Evolutionary conservation across 2,888 invertebrate species (phyloP).

Genomic region (Rhingia rostrata): DNA sequence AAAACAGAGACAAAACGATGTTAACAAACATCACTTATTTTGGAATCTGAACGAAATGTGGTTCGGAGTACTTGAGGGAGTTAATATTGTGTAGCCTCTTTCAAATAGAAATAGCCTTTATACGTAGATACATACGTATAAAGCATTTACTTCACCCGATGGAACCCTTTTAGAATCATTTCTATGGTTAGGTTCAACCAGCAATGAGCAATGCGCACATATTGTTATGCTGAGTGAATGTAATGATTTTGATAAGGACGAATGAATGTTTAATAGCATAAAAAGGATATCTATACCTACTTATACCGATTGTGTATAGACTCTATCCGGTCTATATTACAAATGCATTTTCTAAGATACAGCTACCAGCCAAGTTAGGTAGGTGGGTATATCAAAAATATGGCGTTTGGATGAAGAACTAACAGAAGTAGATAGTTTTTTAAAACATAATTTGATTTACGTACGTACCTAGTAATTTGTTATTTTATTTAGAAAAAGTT

Average conservation of each 20-base stretch:
- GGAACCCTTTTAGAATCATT: conserved; percentile 54
- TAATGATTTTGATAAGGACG: conserved; percentile 31
- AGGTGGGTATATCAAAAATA: neutral
- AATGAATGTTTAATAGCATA: conserved; percentile 29
- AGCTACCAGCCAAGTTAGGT: neutral
- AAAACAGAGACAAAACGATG: conserved; percentile 54
- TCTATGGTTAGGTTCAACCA: conserved; percentile 26
- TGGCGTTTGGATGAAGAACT: neutral
- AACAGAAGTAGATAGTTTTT: neutral
- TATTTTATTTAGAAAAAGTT: too few relatives aligned
- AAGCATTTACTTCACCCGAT: conserved; percentile 9
- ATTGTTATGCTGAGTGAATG: conserved; percentile 47
- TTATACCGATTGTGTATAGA: neutral
- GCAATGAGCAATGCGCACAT: conserved; percentile 41
- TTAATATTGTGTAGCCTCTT: conserved; percentile 49
- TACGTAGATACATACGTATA: conserved; percentile 12
- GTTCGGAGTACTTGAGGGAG: conserved; percentile 56
- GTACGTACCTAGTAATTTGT: neutral
- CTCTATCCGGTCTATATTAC: neutral
- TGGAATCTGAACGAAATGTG: conserved; percentile 53
- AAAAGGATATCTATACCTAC: neutral
- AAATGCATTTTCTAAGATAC: neutral
- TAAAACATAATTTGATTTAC: neutral
- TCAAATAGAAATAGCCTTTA: conserved; percentile 16
- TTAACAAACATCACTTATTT: conserved; percentile 64